Conservation (phyloP, 2,797 vertebrate genomes). For the Pachyuromys duprasi region DNA sequence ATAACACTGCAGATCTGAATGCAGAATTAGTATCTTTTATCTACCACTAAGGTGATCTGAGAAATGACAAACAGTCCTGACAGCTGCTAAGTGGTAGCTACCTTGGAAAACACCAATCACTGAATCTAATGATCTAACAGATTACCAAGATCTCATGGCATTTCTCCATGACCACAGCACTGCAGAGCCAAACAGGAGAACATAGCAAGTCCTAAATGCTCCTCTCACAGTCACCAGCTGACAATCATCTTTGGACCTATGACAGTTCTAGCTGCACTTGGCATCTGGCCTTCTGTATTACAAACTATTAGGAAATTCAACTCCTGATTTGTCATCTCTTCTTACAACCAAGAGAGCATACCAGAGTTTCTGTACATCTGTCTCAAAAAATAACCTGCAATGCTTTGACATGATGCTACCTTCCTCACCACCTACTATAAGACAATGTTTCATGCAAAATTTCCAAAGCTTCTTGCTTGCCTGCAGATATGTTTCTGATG, state of each 20-base stretch:
- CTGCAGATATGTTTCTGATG: background rate
- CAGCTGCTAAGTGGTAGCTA: background rate
- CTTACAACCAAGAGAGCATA: background rate
- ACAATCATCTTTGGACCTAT: background rate
- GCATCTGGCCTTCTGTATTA: background rate
- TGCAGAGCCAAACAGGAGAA: slow-evolving; percentile 14
- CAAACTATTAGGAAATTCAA: background rate
- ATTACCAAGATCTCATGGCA: background rate
- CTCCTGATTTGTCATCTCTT: background rate
- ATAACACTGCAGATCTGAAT: background rate
- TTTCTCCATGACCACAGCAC: background rate
- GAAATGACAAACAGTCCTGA: slow-evolving; percentile 29
- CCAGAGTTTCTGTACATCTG: background rate
- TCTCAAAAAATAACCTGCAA: background rate
- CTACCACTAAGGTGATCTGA: background rate
- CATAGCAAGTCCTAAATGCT: background rate
- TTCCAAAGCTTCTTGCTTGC: background rate
- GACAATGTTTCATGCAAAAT: background rate
- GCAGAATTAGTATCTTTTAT: background rate
- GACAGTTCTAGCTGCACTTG: background rate
- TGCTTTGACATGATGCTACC: background rate
- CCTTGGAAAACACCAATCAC: background rate
- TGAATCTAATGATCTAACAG: slow-evolving; percentile 43
- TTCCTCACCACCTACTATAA: background rate
- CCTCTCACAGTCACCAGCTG: background rate